Conservation (phyloP, 64 coral and sea anemone genomes). For the Anthopleura sola region DNA sequence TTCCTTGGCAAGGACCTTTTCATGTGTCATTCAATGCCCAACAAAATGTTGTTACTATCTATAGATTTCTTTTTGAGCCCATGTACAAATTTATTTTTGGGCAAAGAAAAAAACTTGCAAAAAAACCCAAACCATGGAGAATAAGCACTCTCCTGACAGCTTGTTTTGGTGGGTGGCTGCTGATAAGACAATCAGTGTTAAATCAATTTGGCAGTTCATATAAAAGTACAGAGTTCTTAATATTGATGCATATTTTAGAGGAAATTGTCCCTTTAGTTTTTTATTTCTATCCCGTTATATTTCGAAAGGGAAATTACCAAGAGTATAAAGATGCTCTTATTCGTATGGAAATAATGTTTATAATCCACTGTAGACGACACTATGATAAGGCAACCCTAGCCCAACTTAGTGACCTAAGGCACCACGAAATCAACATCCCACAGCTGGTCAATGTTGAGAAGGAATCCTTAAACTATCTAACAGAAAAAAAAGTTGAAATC, state of each 20-base stretch:
- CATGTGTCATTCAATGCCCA: conserved; percentile 44
- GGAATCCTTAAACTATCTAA: no score
- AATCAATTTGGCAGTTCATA: background rate
- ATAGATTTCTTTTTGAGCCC: conserved; percentile 34
- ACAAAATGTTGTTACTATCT: conserved; percentile 41
- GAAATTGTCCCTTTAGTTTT: conserved; percentile 38
- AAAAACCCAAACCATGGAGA: conserved; percentile 3
- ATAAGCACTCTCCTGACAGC: background rate
- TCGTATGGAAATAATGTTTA: conserved; percentile 8
- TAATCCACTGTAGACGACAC: conserved; percentile 15
- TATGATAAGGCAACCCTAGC: conserved; percentile 46
- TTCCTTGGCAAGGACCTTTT: conserved; percentile 52
- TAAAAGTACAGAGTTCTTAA: conserved; percentile 29
- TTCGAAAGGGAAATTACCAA: conserved; percentile 2
- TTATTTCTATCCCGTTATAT: conserved; percentile 20
- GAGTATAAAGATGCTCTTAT: background rate
- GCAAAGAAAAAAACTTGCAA: background rate
- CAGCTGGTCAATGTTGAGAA: no score
- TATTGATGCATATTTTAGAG: conserved; percentile 19
- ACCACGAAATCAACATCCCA: no score
- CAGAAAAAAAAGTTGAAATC: no score
- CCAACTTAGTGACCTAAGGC: no score
- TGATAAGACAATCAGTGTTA: background rate
- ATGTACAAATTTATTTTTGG: conserved; percentile 24
- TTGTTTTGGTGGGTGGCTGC: conserved; percentile 39